phyloP scores from a whole-genome alignment of 2,113 vertebrate species.

The Myodes glareolus region DNA sequence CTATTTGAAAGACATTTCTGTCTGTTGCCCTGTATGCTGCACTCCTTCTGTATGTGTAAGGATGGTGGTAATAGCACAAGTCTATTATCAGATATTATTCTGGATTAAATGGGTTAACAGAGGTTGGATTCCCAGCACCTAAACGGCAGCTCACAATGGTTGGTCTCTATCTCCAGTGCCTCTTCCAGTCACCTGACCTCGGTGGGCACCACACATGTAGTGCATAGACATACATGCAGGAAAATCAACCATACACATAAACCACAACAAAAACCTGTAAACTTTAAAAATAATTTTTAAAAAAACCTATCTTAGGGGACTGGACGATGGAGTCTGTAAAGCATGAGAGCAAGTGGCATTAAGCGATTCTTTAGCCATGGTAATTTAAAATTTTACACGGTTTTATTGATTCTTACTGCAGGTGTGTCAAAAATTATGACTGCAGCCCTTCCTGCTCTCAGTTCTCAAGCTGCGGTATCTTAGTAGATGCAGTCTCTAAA shows the following conservation, averaged over 20 bases:
- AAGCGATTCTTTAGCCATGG: background rate
- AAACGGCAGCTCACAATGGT: too few species aligned
- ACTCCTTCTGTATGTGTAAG: background rate
- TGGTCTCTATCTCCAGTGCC: background rate
- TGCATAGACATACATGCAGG: background rate
- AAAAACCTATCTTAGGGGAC: background rate
- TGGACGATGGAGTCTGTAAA: background rate
- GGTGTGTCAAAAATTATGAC: background rate
- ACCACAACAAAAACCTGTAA: background rate
- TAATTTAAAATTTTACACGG: background rate
- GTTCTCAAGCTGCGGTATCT: background rate
- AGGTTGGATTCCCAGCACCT: background rate
- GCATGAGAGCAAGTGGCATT: background rate
- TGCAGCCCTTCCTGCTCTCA: background rate
- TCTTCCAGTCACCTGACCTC: background rate
- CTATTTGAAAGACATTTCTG: background rate
- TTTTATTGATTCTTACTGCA: slow-evolving; percentile 13
- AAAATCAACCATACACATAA: background rate
- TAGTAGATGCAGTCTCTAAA: background rate
- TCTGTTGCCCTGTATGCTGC: background rate
- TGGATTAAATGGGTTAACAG: background rate
- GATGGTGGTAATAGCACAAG: background rate
- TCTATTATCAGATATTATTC: background rate
- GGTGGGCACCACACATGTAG: background rate
- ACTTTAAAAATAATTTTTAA: background rate